Base-by-base conservation (phyloP, 1,140 invertebrate species). In the Brachionus koreanus region DNA sequence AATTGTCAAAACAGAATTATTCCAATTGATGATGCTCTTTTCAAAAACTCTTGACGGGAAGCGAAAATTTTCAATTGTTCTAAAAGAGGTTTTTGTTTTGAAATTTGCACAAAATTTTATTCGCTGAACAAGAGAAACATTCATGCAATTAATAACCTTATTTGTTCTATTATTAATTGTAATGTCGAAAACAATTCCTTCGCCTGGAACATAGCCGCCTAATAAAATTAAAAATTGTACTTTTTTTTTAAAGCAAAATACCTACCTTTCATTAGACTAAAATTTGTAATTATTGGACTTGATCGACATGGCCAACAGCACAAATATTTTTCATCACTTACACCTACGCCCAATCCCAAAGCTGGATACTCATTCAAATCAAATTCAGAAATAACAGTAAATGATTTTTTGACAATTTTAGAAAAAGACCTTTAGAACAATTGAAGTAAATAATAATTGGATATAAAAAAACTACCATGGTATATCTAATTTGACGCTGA, bases 401-500 rank as follows among this genome's bases (percentile, higher is more conserved):
- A 87, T 5, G 86, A 84, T 35, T 85, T 84, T 83, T 86, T 85
- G 0, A 84, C 84, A 7, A 84, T 83, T 33, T 86, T 83, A 67
- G 86, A 83, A 75, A 85, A 84, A 42, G 23, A 25, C 76, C 74
- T 77, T 77, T 37, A 29, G 25, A 52, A 16, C 33, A 61, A 43
- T n/a, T 7, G 37, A 46, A n/a, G 33, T 76, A 5, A 42, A 16
- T 10, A 76, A 49, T 23, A 23, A 12, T 76, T 52, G 12, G 37
- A 43, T 52, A 86, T 87, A 16, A 85, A 84, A 84, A n/a, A 85
- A 84, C 35, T 86, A 85, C 83, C 86, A 85, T 0, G 86, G 86
- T 57, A 87, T 86, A 25, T 89, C 86, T 2, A 90, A 86, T 2
- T 85, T 86, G 9, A 87, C 89, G 83, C 87, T 87, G 33, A 87